Percentiles rank a stretch among this genome's conserved stretches.
Conservation (phyloP, 1,140 invertebrate species). For the Platyscapa corneri region DNA sequence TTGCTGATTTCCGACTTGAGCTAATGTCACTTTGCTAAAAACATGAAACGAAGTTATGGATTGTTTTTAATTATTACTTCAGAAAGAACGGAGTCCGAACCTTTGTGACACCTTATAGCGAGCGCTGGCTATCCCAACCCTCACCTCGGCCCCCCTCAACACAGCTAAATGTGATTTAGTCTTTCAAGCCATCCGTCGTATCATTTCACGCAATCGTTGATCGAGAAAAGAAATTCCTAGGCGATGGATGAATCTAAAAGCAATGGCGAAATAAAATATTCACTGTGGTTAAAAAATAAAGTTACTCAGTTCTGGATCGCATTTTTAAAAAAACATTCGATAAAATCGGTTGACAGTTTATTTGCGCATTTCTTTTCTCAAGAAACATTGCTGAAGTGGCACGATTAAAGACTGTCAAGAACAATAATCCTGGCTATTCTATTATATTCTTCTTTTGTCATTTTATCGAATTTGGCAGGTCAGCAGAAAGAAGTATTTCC, state of each 20-base stretch:
- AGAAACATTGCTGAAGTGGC: slow-evolving; percentile 26
- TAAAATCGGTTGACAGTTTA: slow-evolving; percentile 33
- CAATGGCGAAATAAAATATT: too few relatives aligned
- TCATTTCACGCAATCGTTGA: background rate
- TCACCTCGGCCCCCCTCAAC: slow-evolving; percentile 71
- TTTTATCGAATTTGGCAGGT: slow-evolving; percentile 48
- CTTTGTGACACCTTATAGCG: slow-evolving; percentile 66
- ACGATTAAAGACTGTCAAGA: slow-evolving; percentile 42
- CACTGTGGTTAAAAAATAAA: background rate
- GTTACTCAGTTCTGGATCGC: background rate
- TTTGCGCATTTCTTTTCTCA: slow-evolving; percentile 40
- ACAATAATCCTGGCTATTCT: slow-evolving; percentile 18
- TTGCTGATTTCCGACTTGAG: background rate
- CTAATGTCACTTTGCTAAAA: background rate
- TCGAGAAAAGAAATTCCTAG: slow-evolving; percentile 37
- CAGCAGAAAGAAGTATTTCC: slow-evolving; percentile 28
- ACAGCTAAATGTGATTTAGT: slow-evolving; percentile 66
- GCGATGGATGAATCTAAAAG: background rate
- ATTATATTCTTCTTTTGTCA: slow-evolving; percentile 41
- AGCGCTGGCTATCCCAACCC: slow-evolving; percentile 70
- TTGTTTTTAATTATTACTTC: background rate
- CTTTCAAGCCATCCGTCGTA: slow-evolving; percentile 31
- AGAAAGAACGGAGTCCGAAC: slow-evolving; percentile 60
- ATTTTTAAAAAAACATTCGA: background rate
- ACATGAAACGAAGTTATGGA: background rate